These are phyloP conservation scores for Haemorhous mexicanus DNA, from an alignment of 2,113 vertebrate species.

Conservation along the genomic window DNA sequence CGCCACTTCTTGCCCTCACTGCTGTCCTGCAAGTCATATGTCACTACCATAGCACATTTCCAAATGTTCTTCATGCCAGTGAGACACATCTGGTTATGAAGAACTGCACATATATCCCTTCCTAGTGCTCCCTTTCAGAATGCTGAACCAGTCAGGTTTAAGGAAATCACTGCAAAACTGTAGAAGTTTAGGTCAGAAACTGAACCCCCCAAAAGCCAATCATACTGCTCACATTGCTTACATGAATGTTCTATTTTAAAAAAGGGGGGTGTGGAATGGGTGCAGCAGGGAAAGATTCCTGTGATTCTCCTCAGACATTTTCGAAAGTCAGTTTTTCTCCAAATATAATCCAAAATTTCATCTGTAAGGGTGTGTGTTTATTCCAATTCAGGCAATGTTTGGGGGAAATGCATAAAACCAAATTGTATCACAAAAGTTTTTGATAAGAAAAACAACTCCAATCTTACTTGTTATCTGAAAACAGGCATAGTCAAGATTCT, in stretches of 20 bases:
- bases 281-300: neutral
- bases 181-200: neutral
- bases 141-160: neutral
- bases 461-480: neutral
- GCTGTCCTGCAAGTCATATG: neutral
- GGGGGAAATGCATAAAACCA: neutral
- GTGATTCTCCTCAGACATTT: neutral
- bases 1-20: neutral
- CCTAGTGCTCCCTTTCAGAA: neutral
- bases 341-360: neutral
- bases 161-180: neutral
- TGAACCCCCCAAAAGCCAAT: neutral
- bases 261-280: accelerated
- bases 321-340: neutral
- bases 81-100: neutral
- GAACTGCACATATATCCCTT: neutral
- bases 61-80: neutral
- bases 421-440: neutral
- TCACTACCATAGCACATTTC: neutral
- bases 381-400: neutral
- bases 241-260: neutral
- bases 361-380: neutral
- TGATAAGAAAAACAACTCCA: neutral
- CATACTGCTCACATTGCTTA: neutral
- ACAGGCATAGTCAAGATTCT: neutral